These are phyloP conservation scores for Exaiptasia diaphana DNA, from an alignment of 64 coral and sea anemone species.

Conservation along the genomic window DNA sequence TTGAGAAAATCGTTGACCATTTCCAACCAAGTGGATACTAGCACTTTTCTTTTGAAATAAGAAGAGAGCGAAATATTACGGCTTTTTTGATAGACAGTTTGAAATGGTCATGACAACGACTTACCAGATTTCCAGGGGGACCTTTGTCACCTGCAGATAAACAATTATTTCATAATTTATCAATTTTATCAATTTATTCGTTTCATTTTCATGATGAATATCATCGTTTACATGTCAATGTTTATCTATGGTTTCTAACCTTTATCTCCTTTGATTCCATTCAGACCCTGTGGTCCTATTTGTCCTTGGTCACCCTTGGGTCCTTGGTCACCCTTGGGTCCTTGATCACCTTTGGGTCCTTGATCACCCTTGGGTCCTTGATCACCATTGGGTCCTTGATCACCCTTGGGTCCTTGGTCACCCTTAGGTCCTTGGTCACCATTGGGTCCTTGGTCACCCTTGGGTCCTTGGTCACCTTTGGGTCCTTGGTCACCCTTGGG, in stretches of 20 bases:
- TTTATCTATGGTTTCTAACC: too few relatives aligned
- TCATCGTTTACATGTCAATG: too few relatives aligned
- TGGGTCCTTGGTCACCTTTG: constrained; percentile 14
- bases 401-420: not conserved
- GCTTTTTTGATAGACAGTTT: not conserved
- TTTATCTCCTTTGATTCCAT: constrained; percentile 6
- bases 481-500: not conserved
- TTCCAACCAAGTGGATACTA: constrained; percentile 48
- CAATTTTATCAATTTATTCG: too few relatives aligned
- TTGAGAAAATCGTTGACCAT: constrained; percentile 21
- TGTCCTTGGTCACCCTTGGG: constrained; percentile 14
- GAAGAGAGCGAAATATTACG: too few relatives aligned
- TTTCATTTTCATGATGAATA: too few relatives aligned
- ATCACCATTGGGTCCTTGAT: not conserved
- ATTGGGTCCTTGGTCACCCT: not conserved
- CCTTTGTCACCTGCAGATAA: not conserved
- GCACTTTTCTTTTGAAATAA: constrained; percentile 7
- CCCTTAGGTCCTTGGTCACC: not conserved
- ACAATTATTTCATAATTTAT: not conserved
- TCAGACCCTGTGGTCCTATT: not conserved
- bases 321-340: not conserved
- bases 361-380: not conserved
- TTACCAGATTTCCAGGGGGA: constrained; percentile 12
- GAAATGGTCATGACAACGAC: not conserved
- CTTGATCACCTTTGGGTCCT: constrained; percentile 2